Base-by-base conservation (phyloP, 2,113 vertebrate genomes). In the Nesoenas mayeri region DNA sequence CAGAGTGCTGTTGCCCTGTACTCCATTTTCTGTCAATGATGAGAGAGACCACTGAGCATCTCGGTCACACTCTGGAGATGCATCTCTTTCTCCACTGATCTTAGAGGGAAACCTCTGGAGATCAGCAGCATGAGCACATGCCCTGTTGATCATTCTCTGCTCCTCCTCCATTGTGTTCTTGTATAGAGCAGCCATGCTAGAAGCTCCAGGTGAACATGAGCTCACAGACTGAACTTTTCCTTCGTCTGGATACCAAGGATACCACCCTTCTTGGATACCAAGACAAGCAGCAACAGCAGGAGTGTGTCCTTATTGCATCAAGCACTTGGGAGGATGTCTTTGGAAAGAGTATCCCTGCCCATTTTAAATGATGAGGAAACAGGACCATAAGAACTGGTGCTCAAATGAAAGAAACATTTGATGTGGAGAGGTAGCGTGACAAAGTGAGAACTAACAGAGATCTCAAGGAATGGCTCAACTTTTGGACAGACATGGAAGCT, bases 131-230 rank as follows among this genome's bases (percentile, higher is more conserved):
- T 28, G 28, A 50, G 11, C 57, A 28, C 6, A 4, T 3, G 9
- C 13, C 28, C n/a, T 60, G 8, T 19, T 53, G 42, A 26, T 31
- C 53, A 47, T 15, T 15, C 47, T 61, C 64, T 66, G 51, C 51
- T 62, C 25, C 38, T 84, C 57, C 31, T 87, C 57, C 18, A 1
- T 4, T 58, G 38, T 61, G 17, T 34, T 51, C 56, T 40, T 16
- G 3, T 16, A 2, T 2, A 34, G 48, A 9, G 21, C 42, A 87
- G 38, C 34, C 3, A 1, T 4, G 19, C 44, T 3, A 56, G 66
- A 60, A 48, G 11, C 34, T 83, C 58, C 6, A 15, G 26, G 20
- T 44, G 83, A 79, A 44, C 24, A 24, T 1, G 31, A 73, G 26
- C 38, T 44, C 58, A 9, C 25, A 28, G 32, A 12, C 31, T 90